Base-by-base conservation (phyloP, 1,140 invertebrate genomes). In the Drosophila sp. region DNA sequence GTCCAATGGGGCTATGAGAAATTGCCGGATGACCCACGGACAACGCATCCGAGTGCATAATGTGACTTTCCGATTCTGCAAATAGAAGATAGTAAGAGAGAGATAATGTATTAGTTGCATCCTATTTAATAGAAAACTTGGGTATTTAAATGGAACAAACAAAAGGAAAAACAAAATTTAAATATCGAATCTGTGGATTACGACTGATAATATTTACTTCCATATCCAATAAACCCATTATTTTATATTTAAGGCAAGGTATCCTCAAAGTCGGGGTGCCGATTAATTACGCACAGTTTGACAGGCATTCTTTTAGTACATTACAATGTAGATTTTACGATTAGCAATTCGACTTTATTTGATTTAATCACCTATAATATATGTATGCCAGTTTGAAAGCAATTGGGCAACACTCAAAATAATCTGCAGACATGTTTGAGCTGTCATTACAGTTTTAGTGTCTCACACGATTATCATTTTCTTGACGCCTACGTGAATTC, bases 61-160 rank as follows among this genome's bases (percentile, higher is more conserved):
- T 85, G n/a, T 89, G 86, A 69, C 76, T 85, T 11, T 91, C 90
- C 25, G 85, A 89, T 63, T 91, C 90, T 91, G 60, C 1, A 64
- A 66, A 25, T 40, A 68, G 17, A 68, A 30, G 2, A 17, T 38
- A 27, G 6, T 17, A 41, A 6, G 2, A n/a, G 4, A 27, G 35
- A 7, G 8, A 11, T 8, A 27, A 25, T 17, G 30, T 23, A 3
- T 58, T 58, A 58, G 17, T 23, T 38, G 17, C 17, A 17, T 17
- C 17, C 17, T 17, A 17, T 17, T 17, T 17, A 17, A 17, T 17
- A 17, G 17, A 17, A 17, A 17, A 17, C 17, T 17, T 17, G 17
- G n/a, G n/a, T n/a, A n/a, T n/a, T n/a, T n/a, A n/a, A n/a, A n/a
- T n/a, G n/a, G n/a, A n/a, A n/a, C n/a, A n/a, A n/a, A n/a, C n/a